Evolutionary conservation across 2,888 invertebrate species (phyloP).

Genomic region (Tenodera sinensis): DNA sequence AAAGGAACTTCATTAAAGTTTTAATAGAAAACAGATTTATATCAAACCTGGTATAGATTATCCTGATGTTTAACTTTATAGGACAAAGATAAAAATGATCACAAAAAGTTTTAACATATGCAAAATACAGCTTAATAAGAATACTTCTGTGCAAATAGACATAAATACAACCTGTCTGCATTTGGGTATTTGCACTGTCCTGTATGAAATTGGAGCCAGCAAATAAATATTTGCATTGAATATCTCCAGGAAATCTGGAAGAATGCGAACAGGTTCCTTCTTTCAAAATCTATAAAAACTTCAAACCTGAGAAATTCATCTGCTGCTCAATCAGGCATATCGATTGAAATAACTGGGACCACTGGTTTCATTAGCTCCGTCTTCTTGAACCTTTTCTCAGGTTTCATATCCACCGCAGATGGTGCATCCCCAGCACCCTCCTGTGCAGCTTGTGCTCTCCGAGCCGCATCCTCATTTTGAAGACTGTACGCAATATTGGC

Average conservation of each 20-base stretch:
- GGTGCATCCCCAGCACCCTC: conserved; percentile 47
- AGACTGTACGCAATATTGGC: conserved; percentile 95
- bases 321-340: conserved; percentile 77
- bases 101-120: neutral
- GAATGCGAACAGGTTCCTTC: neutral
- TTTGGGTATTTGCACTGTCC: neutral
- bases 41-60: neutral
- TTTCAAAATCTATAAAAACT: neutral
- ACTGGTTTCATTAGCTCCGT: conserved; percentile 80
- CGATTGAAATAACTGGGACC: conserved; percentile 84
- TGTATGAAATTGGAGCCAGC: neutral
- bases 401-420: conserved; percentile 55
- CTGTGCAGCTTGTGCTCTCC: conserved; percentile 38
- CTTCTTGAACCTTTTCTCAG: conserved; percentile 66
- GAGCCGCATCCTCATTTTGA: conserved; percentile 48
- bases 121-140: neutral
- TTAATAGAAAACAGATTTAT: neutral
- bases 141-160: neutral
- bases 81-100: neutral
- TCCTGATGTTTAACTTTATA: neutral
- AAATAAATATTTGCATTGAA: neutral
- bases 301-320: neutral
- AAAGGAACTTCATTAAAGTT: neutral
- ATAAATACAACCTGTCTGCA: neutral
- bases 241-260: neutral